Evolutionary conservation across 1,140 invertebrate species (phyloP).

Genomic region (Drosophila prosaltans): DNA sequence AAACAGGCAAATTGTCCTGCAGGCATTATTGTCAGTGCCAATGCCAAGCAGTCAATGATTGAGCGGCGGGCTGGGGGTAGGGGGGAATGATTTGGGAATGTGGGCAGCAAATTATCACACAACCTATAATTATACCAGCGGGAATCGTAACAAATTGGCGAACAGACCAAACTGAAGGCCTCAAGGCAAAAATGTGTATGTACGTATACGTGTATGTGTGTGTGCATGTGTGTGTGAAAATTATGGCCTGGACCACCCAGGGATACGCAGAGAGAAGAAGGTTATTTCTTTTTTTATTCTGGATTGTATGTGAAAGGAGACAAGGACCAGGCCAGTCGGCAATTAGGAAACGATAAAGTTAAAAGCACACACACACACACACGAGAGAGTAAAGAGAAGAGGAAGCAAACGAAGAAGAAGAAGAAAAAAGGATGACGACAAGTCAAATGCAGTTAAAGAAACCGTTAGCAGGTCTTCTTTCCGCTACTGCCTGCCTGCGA

Average conservation of each 20-base stretch:
- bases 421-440: conserved; percentile 30
- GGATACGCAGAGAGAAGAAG: neutral
- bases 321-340: conserved; percentile 30
- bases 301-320: conserved; percentile 3
- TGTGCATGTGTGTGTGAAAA: conserved; percentile 48
- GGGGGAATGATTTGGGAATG: neutral
- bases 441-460: conserved; percentile 59
- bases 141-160: conserved; percentile 64
- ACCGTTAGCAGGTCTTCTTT: conserved; percentile 23
- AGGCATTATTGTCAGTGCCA: conserved; percentile 49
- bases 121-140: conserved; percentile 75
- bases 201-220: conserved; percentile 28
- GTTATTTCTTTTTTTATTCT: too few species aligned
- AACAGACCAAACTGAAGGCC: conserved; percentile 25
- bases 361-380: conserved; percentile 44
- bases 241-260: conserved; percentile 34
- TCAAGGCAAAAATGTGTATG: conserved; percentile 20
- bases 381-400: conserved; percentile 13
- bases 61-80: neutral
- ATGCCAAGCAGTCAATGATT: conserved; percentile 16
- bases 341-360: conserved; percentile 77
- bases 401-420: conserved; percentile 3
- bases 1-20: conserved; percentile 42
- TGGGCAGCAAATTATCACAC: conserved; percentile 30
- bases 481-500: conserved; percentile 59